phyloP scores from a whole-genome alignment of 1,140 invertebrate species.

The Penaeus japonicus region DNA sequence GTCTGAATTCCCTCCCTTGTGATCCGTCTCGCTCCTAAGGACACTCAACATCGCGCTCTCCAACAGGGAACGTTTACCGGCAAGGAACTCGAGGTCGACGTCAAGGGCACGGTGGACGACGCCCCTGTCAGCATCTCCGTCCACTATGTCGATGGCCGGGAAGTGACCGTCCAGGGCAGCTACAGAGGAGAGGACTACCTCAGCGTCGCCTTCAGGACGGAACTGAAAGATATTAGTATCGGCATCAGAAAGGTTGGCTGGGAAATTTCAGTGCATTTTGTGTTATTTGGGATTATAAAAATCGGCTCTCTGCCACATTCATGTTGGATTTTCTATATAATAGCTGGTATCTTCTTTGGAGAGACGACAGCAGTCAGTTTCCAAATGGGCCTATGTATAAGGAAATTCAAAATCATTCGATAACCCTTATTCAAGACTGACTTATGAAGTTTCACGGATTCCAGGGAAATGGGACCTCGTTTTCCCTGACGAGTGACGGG shows the following conservation, averaged over 20 bases:
- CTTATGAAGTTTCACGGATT: background rate
- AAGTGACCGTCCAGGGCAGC: background rate
- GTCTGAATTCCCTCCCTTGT: too few relatives aligned
- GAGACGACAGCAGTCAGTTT: too few relatives aligned
- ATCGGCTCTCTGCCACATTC: too few relatives aligned
- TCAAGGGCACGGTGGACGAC: slow-evolving; percentile 10
- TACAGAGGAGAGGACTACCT: background rate
- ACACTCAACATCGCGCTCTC: background rate
- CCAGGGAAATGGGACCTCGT: background rate
- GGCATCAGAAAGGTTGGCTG: slow-evolving; percentile 2
- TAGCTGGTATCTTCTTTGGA: too few relatives aligned
- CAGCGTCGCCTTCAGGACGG: background rate
- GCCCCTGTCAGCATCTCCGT: background rate
- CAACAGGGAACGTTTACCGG: slow-evolving; percentile 30
- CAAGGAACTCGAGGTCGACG: slow-evolving; percentile 11
- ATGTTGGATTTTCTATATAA: too few relatives aligned
- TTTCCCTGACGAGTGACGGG: slow-evolving; percentile 13
- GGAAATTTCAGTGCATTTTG: background rate
- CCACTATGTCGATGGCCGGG: background rate
- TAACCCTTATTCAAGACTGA: too few relatives aligned
- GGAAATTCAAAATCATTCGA: too few relatives aligned
- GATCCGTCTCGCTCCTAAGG: background rate
- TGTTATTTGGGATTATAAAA: too few relatives aligned
- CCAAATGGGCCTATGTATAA: too few relatives aligned
- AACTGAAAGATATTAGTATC: slow-evolving; percentile 17